These are phyloP conservation scores for Spheniscus humboldti DNA, from an alignment of 2,797 vertebrate genomes.

Conservation along the genomic window DNA sequence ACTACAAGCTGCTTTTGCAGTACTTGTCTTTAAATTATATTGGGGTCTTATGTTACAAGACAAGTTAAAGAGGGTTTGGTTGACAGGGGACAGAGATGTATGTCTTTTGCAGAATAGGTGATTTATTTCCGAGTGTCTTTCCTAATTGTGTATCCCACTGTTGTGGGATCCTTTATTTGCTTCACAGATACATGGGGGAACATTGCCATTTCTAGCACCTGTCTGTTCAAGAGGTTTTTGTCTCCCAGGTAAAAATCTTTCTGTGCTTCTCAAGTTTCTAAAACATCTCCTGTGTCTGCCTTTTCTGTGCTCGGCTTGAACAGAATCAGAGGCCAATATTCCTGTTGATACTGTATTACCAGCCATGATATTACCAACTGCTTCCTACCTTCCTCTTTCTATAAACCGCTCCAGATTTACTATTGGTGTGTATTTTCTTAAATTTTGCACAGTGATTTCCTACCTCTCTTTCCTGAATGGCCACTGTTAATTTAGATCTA, in stretches of 20 bases:
- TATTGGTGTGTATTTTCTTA: slow-evolving; percentile 22
- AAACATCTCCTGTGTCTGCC: not conserved
- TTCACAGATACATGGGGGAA: not conserved
- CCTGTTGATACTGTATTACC: not conserved
- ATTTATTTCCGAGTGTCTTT: not conserved
- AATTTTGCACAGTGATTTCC: slow-evolving; percentile 18
- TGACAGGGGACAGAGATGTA: not conserved
- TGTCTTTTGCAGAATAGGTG: not conserved
- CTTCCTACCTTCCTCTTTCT: not conserved
- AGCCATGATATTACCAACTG: not conserved
- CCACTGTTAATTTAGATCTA: slow-evolving; percentile 43
- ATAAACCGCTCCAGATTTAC: slow-evolving; percentile 14
- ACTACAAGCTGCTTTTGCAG: not conserved
- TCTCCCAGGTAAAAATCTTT: not conserved
- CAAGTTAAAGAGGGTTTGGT: not conserved
- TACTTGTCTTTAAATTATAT: not conserved
- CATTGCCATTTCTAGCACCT: not conserved
- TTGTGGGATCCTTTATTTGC: not conserved
- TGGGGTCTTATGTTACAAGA: not conserved
- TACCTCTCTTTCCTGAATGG: slow-evolving; percentile 5
- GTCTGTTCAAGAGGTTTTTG: not conserved
- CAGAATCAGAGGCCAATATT: slow-evolving; percentile 11
- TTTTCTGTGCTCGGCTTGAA: not conserved
- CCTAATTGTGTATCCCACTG: not conserved
- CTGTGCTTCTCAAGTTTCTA: not conserved